Conservation (phyloP, 2,113 vertebrate species). For the Corythaeola cristata region DNA sequence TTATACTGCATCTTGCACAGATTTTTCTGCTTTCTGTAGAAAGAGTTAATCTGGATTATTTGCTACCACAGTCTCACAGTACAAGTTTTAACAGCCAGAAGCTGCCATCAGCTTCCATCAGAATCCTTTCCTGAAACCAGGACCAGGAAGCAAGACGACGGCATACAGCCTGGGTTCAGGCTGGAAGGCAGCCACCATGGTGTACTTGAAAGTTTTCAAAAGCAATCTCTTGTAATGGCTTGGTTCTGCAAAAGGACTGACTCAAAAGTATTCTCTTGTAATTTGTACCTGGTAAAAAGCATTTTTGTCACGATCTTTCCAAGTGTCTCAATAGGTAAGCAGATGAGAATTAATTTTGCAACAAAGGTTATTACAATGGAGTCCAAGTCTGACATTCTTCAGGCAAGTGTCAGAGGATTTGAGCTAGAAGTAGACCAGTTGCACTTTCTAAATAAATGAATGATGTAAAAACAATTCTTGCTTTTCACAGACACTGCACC, state of each 20-base stretch:
- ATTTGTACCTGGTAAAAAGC: neutral
- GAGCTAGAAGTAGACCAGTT: neutral
- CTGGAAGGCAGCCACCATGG: neutral
- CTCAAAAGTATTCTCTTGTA: neutral
- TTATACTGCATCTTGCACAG: neutral
- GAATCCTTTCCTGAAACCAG: neutral
- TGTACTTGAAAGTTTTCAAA: neutral
- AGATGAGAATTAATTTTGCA: neutral
- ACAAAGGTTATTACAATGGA: neutral
- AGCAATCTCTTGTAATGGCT: neutral
- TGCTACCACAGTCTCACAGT: neutral
- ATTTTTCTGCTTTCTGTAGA: neutral
- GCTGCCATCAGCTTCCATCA: neutral
- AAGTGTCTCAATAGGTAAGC: neutral
- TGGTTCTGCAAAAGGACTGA: neutral
- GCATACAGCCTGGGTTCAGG: neutral
- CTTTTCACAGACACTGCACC: neutral
- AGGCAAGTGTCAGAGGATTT: neutral
- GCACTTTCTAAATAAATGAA: neutral
- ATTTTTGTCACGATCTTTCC: neutral
- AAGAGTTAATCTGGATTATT: neutral
- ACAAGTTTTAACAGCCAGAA: neutral
- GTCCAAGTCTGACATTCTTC: neutral
- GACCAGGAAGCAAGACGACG: neutral
- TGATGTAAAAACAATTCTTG: neutral